Conservation (phyloP, 2,113 vertebrate genomes). For the Apodemus speciosus region DNA sequence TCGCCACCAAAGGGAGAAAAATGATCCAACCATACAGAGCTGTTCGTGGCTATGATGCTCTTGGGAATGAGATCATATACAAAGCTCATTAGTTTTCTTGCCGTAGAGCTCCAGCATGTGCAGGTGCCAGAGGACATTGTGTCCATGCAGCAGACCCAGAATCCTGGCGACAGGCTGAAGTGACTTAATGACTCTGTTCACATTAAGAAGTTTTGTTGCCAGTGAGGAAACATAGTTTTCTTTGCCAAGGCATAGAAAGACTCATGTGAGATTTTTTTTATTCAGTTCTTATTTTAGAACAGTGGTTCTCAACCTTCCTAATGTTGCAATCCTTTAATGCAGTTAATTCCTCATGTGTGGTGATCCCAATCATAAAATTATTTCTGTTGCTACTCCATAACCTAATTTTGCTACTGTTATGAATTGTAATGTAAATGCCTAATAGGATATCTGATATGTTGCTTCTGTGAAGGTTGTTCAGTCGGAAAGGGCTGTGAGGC, state of each 20-base stretch:
- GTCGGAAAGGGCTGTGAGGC: not conserved
- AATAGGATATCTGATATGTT: not conserved
- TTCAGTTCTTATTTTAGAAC: not conserved
- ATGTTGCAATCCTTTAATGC: not conserved
- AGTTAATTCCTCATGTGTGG: not conserved
- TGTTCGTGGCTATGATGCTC: not conserved
- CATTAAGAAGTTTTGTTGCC: conserved; percentile 54
- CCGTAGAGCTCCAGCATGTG: not conserved
- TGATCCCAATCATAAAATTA: not conserved
- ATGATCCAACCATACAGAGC: not conserved
- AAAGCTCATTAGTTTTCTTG: conserved; percentile 49
- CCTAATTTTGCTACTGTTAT: not conserved
- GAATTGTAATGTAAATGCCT: not conserved
- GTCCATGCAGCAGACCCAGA: conserved; percentile 51
- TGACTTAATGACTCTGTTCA: conserved; percentile 46
- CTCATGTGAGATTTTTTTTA: not conserved
- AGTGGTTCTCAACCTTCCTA: not conserved
- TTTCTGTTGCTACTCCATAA: not conserved
- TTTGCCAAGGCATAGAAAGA: conserved; percentile 40
- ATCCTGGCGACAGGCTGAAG: conserved; percentile 55
- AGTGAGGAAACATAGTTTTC: conserved; percentile 47
- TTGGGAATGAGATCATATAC: not conserved
- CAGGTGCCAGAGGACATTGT: conserved; percentile 35
- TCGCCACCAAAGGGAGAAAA: not conserved
- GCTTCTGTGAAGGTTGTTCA: not conserved